Evolutionary conservation across 1,140 invertebrate genomes (phyloP).

Genomic region (Stegodyphus mimosarum): DNA sequence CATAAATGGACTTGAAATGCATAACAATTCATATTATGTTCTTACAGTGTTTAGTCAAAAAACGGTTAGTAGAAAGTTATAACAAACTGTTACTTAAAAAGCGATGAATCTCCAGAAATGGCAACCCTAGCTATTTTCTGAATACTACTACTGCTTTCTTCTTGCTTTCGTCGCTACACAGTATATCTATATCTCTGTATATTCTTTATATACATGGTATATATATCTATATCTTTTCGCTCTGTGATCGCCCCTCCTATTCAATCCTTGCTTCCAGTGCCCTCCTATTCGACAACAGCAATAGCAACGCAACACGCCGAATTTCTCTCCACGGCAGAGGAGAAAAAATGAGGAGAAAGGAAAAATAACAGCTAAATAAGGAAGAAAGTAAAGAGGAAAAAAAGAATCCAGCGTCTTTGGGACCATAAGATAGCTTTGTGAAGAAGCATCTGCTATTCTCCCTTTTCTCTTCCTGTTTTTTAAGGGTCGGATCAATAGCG

Average conservation of each 20-base stretch:
- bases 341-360: constrained; percentile 13
- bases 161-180: constrained; percentile 3
- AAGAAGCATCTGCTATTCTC: constrained; percentile 59
- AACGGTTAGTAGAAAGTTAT: too few species aligned
- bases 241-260: constrained; percentile 18
- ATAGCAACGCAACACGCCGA: constrained; percentile 50
- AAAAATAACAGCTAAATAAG: constrained; percentile 58
- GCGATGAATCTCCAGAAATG: not conserved
- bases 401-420: constrained; percentile 37
- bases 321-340: constrained; percentile 22
- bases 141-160: not conserved
- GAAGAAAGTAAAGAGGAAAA: constrained; percentile 43
- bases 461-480: constrained; percentile 47
- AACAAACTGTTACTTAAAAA: too few species aligned
- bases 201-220: not conserved
- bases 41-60: too few species aligned
- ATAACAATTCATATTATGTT: too few species aligned
- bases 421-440: constrained; percentile 60
- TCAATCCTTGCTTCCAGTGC: constrained; percentile 39
- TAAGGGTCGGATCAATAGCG: constrained; percentile 51
- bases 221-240: constrained; percentile 31
- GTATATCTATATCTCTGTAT: constrained; percentile 32
- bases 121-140: not conserved
- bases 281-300: constrained; percentile 42
- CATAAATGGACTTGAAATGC: too few species aligned